Conservation (phyloP, 92 coral and sea anemone genomes). For the Virgularia gustaviana region DNA sequence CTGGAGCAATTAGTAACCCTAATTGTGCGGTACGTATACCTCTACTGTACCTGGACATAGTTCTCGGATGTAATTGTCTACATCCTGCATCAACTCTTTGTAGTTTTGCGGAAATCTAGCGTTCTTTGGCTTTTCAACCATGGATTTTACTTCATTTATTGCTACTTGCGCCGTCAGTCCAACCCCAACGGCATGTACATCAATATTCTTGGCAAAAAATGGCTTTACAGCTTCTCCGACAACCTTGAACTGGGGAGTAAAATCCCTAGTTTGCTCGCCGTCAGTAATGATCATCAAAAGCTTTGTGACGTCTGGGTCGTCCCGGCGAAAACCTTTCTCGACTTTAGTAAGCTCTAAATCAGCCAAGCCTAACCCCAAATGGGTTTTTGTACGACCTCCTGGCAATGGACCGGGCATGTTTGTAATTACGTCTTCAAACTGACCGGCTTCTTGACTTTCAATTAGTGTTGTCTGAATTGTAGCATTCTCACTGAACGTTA, state of each 20-base stretch:
- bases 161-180: not conserved
- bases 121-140: not conserved
- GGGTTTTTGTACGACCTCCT: conserved; percentile 37
- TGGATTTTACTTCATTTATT: not conserved
- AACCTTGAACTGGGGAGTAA: not conserved
- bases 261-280: conserved; percentile 57
- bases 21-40: not conserved
- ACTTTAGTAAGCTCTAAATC: not conserved
- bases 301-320: conserved; percentile 44
- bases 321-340: conserved; percentile 13
- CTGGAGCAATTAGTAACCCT: too few species aligned
- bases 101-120: not conserved
- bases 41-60: conserved; percentile 12
- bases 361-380: conserved; percentile 2
- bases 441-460: conserved; percentile 7
- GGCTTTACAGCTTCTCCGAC: conserved; percentile 16
- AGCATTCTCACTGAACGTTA: conserved; percentile 21
- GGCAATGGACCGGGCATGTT: conserved; percentile 14
- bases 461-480: not conserved
- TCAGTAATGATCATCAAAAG: conserved; percentile 63
- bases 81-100: not conserved
- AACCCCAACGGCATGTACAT: conserved; percentile 7
- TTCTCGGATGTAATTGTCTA: conserved; percentile 42
- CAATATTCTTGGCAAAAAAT: not conserved
- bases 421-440: not conserved